Evolutionary conservation across 2,888 invertebrate genomes (phyloP), one percentile per base, ranked within the genome.

Genomic region (Andrena hattorfiana): DNA sequence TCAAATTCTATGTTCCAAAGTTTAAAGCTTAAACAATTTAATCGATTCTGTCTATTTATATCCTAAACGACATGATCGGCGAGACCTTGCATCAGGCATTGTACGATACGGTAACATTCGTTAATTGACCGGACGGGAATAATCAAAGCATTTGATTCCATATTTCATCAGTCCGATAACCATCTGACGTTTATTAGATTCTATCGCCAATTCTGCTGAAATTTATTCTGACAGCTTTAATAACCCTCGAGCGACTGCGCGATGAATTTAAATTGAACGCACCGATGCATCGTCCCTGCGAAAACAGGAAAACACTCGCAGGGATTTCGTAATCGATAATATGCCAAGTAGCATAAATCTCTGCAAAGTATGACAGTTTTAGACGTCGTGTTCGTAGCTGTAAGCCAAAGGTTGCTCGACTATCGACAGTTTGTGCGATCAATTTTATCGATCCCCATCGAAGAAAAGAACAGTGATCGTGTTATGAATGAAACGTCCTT

Each of bases 141-240:
- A 54, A 60, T 51, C 70, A 30, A 54, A 67, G 51, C 60, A 62
- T 60, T 60, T 63, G 66, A 81, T 64, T 70, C 59, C 71, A 81
- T 71, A 62, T 80, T 71, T 80, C 72, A 72, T 60, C 64, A 20
- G 26, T 13, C 49, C 49, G 80, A 80, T 79, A 79, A 69, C 49
- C 81, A 56, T 56, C 56, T 48, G 81, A 80, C 70, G 69, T 79
- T 79, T 70, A 80, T 70, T 79, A 79, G 62, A 80, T 79, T 59
- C 59, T 69, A 64, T 49, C 54, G 79, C 70, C 81, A 70, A 69
- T 79, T 70, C 81, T 16, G 23, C 28, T 32, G 64, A 64, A 79
- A 80, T 80, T 80, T 71, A 80, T 71, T 66, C 80, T 64, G 71
- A 66, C 80, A 70, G 81, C 66, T 81, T 80, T 71, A 81, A 81